Conservation (phyloP, 2,113 vertebrate species). For the Bufo bufo region DNA sequence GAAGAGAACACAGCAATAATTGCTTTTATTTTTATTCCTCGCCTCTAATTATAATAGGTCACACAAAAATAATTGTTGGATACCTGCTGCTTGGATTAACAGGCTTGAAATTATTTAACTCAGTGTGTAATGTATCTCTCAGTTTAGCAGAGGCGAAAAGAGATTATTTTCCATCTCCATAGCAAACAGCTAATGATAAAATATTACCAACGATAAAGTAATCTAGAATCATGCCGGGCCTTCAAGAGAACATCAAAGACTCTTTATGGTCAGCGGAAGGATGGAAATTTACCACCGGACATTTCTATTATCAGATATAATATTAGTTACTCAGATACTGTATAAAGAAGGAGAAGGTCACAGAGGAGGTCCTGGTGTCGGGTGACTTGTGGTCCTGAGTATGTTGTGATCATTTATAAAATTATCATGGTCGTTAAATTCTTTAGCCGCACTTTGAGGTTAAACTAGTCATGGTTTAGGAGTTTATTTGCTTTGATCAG, state of each 20-base stretch:
- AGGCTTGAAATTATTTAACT: constrained; percentile 44
- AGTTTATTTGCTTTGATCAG: background rate
- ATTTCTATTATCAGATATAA: constrained; percentile 40
- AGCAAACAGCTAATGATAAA: constrained; percentile 29
- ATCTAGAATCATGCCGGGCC: background rate
- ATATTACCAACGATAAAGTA: constrained; percentile 9
- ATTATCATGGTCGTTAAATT: constrained; percentile 36
- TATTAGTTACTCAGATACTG: background rate
- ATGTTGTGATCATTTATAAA: constrained; percentile 29
- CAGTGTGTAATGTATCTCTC: constrained; percentile 35
- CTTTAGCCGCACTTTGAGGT: constrained; percentile 10
- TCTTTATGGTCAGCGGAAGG: constrained; percentile 14
- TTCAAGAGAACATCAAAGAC: constrained; percentile 39
- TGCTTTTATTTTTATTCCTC: constrained; percentile 4
- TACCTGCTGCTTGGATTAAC: constrained; percentile 43
- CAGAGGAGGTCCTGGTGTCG: background rate
- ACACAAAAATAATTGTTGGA: constrained; percentile 26
- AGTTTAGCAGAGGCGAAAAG: background rate
- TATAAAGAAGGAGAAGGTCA: constrained; percentile 6
- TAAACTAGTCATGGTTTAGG: background rate
- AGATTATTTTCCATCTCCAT: constrained; percentile 7
- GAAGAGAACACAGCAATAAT: background rate
- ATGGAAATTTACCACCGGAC: constrained; percentile 23
- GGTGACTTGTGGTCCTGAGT: constrained; percentile 7
- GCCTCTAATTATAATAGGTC: constrained; percentile 27